phyloP scores from a whole-genome alignment of 2,888 invertebrate species.

The Tinea pellionella region DNA sequence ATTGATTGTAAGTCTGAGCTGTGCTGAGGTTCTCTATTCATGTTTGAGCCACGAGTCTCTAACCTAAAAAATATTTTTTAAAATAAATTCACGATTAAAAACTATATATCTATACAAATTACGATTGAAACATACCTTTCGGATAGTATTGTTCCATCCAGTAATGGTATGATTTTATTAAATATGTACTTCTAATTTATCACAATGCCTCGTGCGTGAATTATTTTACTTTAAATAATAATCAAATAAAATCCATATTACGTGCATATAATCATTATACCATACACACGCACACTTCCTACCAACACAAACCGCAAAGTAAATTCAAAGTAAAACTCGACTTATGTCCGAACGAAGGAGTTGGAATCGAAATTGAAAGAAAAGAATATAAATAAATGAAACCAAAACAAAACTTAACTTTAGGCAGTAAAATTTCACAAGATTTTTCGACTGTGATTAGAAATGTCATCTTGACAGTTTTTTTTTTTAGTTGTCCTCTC shows the following conservation, averaged over 20 bases:
- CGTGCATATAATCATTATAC: neutral
- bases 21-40: slow-evolving; percentile 41
- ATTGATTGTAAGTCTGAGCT: slow-evolving; percentile 38
- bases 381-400: too few relatives aligned
- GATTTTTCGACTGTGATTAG: too few relatives aligned
- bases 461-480: too few relatives aligned
- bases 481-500: too few relatives aligned
- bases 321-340: neutral
- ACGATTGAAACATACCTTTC: neutral
- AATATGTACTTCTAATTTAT: neutral
- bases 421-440: too few relatives aligned
- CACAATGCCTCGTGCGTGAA: too few relatives aligned
- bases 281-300: neutral
- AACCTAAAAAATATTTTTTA: neutral
- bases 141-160: neutral
- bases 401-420: neutral
- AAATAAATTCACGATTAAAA: neutral
- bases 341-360: neutral
- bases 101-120: neutral
- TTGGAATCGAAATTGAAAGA: neutral
- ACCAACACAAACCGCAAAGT: neutral
- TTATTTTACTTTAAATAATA: neutral
- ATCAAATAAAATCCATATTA: slow-evolving; percentile 1
- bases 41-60: slow-evolving; percentile 18
- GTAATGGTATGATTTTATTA: neutral